These are phyloP conservation scores for Probaryconus sp. DNA, from an alignment of 1,140 invertebrate species.

Conservation along the genomic window DNA sequence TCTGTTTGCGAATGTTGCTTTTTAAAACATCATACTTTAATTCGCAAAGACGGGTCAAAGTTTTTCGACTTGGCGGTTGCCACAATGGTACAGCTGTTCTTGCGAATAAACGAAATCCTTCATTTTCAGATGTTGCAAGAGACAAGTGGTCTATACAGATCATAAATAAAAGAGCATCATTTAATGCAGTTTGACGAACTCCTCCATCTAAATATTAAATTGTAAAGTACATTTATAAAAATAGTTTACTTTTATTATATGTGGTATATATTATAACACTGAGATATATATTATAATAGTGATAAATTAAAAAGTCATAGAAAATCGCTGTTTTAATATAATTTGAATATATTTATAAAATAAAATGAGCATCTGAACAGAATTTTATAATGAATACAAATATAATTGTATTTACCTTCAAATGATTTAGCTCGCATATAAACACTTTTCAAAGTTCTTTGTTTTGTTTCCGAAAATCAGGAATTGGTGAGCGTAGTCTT, in stretches of 20 bases:
- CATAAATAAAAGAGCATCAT: slow-evolving; percentile 33
- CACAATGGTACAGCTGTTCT: slow-evolving; percentile 20
- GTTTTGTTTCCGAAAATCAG: too few species aligned
- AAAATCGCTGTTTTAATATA: not conserved
- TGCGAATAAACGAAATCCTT: slow-evolving; percentile 10
- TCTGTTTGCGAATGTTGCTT: not conserved
- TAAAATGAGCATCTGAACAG: too few species aligned
- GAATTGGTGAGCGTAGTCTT: too few species aligned
- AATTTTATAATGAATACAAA: not conserved
- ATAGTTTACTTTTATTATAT: too few species aligned
- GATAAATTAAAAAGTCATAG: not conserved
- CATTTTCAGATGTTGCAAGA: slow-evolving; percentile 17
- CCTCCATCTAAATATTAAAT: slow-evolving; percentile 15
- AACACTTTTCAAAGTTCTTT: slow-evolving; percentile 1
- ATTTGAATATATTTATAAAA: too few species aligned
- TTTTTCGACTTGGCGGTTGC: slow-evolving; percentile 16
- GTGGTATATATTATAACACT: too few species aligned
- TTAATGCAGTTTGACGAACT: not conserved
- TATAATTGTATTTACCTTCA: not conserved
- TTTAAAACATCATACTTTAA: slow-evolving; percentile 7
- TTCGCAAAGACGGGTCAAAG: slow-evolving; percentile 2
- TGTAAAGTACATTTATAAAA: not conserved
- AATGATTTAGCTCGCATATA: slow-evolving; percentile 6
- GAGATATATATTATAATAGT: not conserved
- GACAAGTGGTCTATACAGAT: slow-evolving; percentile 21